Evolutionary conservation across 2,113 vertebrate genomes (phyloP).

Genomic region (Megaptera novaeangliae): DNA sequence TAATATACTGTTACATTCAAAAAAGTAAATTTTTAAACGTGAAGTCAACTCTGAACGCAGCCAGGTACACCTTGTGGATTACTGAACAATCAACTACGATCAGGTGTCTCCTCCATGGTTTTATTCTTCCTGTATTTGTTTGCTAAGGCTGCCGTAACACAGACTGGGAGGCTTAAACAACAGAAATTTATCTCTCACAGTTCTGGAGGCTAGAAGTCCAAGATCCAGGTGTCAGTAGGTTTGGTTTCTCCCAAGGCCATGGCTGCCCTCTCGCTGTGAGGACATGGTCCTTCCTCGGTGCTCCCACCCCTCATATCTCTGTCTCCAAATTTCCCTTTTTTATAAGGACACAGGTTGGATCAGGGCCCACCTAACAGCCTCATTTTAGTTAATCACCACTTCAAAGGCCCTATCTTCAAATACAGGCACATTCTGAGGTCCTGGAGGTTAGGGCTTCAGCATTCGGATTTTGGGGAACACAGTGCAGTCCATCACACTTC

Average conservation of each 20-base stretch:
- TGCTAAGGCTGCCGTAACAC: not conserved
- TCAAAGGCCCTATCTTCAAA: not conserved
- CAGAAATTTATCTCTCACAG: not conserved
- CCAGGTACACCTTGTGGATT: conserved; percentile 6
- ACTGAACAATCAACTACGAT: not conserved
- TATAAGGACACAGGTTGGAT: not conserved
- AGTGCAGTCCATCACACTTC: not conserved
- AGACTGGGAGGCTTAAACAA: not conserved
- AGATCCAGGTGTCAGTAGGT: not conserved
- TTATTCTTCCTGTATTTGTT: not conserved
- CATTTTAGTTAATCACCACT: not conserved
- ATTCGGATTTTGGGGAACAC: not conserved
- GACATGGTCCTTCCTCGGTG: not conserved
- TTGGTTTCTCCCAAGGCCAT: not conserved
- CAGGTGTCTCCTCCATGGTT: not conserved
- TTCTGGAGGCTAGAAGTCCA: not conserved
- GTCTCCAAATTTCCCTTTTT: not conserved
- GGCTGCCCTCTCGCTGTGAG: not conserved
- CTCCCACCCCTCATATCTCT: not conserved
- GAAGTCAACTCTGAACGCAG: not conserved
- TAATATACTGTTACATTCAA: not conserved
- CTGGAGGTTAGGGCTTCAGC: not conserved
- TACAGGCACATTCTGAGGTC: not conserved
- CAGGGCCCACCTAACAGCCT: not conserved
- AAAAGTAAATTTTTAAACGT: not conserved